These are phyloP conservation scores for Leptinotarsa tumamoca DNA, from an alignment of 2,888 invertebrate genomes.

Conservation along the genomic window DNA sequence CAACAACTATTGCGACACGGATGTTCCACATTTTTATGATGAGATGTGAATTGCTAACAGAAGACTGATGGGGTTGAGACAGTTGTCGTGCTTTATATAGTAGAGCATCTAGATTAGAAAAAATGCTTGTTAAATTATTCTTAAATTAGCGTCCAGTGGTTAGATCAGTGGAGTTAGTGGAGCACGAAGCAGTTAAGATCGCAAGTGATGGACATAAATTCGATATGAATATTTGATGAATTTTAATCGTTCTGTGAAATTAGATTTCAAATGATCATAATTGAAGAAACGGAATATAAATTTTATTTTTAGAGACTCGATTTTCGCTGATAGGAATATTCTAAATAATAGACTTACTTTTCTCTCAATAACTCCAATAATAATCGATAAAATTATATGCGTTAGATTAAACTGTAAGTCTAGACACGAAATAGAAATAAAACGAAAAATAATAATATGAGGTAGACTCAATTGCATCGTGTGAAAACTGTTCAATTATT, in stretches of 20 bases:
- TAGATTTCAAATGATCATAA: background rate
- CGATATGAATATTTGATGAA: conserved; percentile 63
- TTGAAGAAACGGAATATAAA: background rate
- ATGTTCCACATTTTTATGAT: conserved; percentile 5
- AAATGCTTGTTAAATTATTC: conserved; percentile 35
- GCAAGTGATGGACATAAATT: conserved; percentile 57
- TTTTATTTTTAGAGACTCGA: background rate
- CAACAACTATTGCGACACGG: background rate
- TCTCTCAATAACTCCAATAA: too few relatives aligned
- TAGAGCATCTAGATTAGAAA: conserved; percentile 37
- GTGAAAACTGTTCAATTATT: too few relatives aligned
- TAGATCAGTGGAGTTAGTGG: conserved; percentile 63
- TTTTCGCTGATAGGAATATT: too few relatives aligned
- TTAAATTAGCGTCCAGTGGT: conserved; percentile 52
- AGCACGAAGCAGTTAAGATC: conserved; percentile 65
- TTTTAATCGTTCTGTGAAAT: background rate
- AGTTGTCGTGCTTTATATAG: conserved; percentile 23
- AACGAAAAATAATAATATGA: too few relatives aligned
- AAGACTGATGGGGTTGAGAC: conserved; percentile 25
- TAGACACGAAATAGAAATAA: too few relatives aligned
- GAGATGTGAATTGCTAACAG: conserved; percentile 8
- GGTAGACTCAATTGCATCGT: too few relatives aligned
- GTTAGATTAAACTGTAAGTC: too few relatives aligned
- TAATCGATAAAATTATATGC: too few relatives aligned
- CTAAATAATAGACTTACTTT: too few relatives aligned